phyloP scores from a whole-genome alignment of 2,113 vertebrate species.

The Planiliza haematocheilus region DNA sequence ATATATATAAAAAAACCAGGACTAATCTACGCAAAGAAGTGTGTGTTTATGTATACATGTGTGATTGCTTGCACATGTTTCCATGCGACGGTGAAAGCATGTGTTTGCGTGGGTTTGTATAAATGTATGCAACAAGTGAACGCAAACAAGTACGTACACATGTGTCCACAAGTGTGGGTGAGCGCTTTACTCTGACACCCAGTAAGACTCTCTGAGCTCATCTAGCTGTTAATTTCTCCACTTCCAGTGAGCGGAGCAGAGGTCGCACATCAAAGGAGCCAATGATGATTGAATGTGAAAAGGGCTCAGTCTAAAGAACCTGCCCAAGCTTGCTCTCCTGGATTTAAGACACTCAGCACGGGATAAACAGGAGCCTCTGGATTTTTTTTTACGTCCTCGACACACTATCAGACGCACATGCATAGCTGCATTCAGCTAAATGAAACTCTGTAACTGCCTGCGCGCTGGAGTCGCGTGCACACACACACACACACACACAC shows the following conservation, averaged over 20 bases:
- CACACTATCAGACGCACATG: conserved; percentile 26
- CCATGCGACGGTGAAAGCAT: background rate
- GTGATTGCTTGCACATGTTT: conserved; percentile 28
- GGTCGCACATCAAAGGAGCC: conserved; percentile 77
- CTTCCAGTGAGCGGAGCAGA: conserved; percentile 57
- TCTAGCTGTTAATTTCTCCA: conserved; percentile 54
- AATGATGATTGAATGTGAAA: conserved; percentile 72
- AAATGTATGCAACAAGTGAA: background rate
- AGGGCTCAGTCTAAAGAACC: conserved; percentile 57
- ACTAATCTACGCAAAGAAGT: background rate
- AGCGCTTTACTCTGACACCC: conserved; percentile 22
- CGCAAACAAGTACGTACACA: background rate
- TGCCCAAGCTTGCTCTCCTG: conserved; percentile 72
- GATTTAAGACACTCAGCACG: conserved; percentile 70
- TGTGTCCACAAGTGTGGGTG: background rate
- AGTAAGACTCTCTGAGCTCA: conserved; percentile 37
- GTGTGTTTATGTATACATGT: conserved; percentile 14
- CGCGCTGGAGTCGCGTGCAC: background rate
- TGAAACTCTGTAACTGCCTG: background rate
- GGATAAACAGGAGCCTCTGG: conserved; percentile 60
- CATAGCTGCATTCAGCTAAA: conserved; percentile 4
- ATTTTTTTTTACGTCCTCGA: conserved; percentile 44
- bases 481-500: background rate
- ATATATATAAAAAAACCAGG: background rate
- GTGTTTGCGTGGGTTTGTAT: conserved; percentile 22